Conservation (phyloP, 2,797 vertebrate genomes). For the Xerus rutilus region DNA sequence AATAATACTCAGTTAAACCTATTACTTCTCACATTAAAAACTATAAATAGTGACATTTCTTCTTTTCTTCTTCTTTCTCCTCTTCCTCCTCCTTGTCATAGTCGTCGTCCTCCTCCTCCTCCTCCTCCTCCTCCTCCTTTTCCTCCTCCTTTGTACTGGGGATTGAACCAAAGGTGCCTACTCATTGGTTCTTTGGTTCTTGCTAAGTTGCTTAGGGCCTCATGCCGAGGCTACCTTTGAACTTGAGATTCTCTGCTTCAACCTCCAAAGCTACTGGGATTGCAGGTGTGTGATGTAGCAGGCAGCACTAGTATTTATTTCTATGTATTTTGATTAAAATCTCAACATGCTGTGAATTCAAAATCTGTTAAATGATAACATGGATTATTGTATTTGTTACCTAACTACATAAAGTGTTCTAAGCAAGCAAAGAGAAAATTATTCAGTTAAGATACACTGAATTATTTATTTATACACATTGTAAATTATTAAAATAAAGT, state of each 20-base stretch:
- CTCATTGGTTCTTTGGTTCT: too few relatives aligned
- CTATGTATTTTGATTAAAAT: conserved; percentile 42
- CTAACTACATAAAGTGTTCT: conserved; percentile 47
- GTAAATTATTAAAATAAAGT: conserved; percentile 55
- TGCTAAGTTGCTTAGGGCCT: too few relatives aligned
- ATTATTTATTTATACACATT: conserved; percentile 53
- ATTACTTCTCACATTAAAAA: conserved; percentile 16
- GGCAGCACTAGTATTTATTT: background rate
- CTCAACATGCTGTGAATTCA: conserved; percentile 8
- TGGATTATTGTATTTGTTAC: conserved; percentile 56
- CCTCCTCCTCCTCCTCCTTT: too few relatives aligned
- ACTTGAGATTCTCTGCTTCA: too few relatives aligned
- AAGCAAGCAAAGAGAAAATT: conserved; percentile 46
- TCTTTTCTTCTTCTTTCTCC: too few relatives aligned
- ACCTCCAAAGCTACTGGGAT: too few relatives aligned
- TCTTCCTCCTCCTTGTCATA: too few relatives aligned
- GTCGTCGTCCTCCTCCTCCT: too few relatives aligned
- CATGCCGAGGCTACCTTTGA: too few relatives aligned
- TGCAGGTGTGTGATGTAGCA: too few relatives aligned
- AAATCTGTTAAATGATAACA: conserved; percentile 52
- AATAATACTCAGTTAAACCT: background rate
- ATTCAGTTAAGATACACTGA: conserved; percentile 18
- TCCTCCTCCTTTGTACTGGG: too few relatives aligned
- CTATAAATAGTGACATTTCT: background rate
- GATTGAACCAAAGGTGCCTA: too few relatives aligned